Evolutionary conservation across 2,113 vertebrate species (phyloP).

Genomic region (Hiodon tergisus): DNA sequence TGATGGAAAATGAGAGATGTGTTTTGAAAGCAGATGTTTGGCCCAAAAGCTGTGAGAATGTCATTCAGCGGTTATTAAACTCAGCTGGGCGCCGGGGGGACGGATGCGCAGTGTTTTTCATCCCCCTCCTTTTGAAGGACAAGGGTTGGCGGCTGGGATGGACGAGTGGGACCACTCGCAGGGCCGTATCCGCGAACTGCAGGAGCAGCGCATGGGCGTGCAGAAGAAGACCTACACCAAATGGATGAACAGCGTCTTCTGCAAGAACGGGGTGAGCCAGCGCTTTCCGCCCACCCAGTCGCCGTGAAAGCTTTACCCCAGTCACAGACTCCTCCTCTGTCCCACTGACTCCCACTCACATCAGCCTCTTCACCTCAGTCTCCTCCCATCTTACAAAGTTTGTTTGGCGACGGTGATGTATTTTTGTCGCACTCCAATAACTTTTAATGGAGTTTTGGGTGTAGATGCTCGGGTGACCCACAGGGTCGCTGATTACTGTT

Average conservation of each 20-base stretch:
- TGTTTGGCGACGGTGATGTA: too few relatives aligned
- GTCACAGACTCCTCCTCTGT: too few relatives aligned
- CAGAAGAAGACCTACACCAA: slow-evolving; percentile 94
- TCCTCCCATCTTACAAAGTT: too few relatives aligned
- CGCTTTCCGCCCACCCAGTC: not conserved
- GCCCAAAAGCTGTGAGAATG: not conserved
- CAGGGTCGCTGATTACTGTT: too few relatives aligned
- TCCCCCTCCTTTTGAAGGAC: not conserved
- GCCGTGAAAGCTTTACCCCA: not conserved
- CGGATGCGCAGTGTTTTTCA: not conserved
- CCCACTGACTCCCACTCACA: too few relatives aligned
- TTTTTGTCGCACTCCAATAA: too few relatives aligned
- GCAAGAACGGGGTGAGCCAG: slow-evolving; percentile 62
- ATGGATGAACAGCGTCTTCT: slow-evolving; percentile 84
- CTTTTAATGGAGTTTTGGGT: too few relatives aligned
- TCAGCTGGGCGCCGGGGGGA: not conserved
- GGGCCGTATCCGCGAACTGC: slow-evolving; percentile 73
- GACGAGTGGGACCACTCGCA: slow-evolving; percentile 62
- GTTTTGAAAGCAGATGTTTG: not conserved
- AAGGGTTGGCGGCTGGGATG: slow-evolving; percentile 32
- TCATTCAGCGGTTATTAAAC: not conserved
- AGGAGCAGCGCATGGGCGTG: slow-evolving; percentile 74
- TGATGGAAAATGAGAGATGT: too few relatives aligned
- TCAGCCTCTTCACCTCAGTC: too few relatives aligned
- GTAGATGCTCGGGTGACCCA: too few relatives aligned